phyloP scores from a whole-genome alignment of 2,113 vertebrate genomes.

The Cyprinodon tularosa region DNA sequence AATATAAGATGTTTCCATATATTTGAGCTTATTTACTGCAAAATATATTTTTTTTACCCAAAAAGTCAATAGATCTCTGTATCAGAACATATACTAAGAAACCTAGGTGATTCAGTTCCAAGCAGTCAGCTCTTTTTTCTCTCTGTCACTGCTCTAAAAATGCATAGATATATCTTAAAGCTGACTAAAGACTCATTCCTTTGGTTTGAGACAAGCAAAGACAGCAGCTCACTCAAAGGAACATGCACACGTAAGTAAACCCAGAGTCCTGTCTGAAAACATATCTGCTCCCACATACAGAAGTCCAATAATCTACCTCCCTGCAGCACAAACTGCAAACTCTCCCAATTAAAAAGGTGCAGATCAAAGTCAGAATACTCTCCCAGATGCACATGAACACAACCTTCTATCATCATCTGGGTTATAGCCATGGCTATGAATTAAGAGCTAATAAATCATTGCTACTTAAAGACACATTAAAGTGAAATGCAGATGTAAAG shows the following conservation, averaged over 20 bases:
- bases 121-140: constrained; percentile 11
- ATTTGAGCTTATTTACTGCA: too few species aligned
- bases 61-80: too few species aligned
- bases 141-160: constrained; percentile 14
- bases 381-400: background rate
- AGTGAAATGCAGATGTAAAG: background rate
- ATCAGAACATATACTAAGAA: too few species aligned
- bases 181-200: constrained; percentile 24
- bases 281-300: constrained; percentile 63
- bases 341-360: constrained; percentile 21
- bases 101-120: background rate
- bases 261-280: constrained; percentile 26
- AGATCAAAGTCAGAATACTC: constrained; percentile 49
- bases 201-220: constrained; percentile 5
- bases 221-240: background rate
- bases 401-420: background rate
- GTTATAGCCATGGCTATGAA: background rate
- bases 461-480: background rate
- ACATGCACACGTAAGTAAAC: constrained; percentile 31
- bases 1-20: too few species aligned
- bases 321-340: constrained; percentile 44
- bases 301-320: constrained; percentile 32
- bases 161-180: constrained; percentile 17
- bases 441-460: background rate
- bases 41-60: too few species aligned